phyloP scores from a whole-genome alignment of 1,140 invertebrate species.

The Penaeus chinensis region DNA sequence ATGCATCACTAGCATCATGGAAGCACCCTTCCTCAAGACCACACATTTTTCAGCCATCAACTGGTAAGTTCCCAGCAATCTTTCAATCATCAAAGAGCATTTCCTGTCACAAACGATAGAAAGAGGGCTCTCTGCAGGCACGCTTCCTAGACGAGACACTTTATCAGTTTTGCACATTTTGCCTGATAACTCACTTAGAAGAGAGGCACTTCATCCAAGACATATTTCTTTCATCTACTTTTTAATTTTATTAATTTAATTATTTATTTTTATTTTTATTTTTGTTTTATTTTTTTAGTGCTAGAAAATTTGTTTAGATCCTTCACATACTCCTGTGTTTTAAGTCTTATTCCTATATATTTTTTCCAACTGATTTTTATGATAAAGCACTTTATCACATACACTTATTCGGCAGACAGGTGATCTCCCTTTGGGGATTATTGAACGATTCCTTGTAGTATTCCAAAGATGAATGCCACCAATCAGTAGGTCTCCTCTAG shows the following conservation, averaged over 20 bases:
- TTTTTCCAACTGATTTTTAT: no score
- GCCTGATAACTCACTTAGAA: slow-evolving; percentile 19
- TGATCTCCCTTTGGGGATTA: no score
- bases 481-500: no score
- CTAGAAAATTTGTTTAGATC: no score
- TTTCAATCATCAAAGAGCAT: slow-evolving; percentile 18
- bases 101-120: slow-evolving; percentile 27
- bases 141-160: slow-evolving; percentile 41
- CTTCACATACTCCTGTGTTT: no score
- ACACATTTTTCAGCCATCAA: slow-evolving; percentile 28
- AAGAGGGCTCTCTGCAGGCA: slow-evolving; percentile 32
- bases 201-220: slow-evolving; percentile 13
- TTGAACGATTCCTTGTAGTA: no score
- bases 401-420: no score
- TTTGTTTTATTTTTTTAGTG: background rate
- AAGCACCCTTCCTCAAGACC: slow-evolving; percentile 16
- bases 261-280: background rate
- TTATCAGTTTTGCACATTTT: slow-evolving; percentile 32
- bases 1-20: slow-evolving; percentile 33
- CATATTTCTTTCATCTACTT: no score
- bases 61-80: background rate
- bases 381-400: no score
- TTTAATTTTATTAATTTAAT: background rate
- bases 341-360: no score
- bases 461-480: no score